phyloP scores from a whole-genome alignment of 1,140 invertebrate species.

The Plutomurus gul region DNA sequence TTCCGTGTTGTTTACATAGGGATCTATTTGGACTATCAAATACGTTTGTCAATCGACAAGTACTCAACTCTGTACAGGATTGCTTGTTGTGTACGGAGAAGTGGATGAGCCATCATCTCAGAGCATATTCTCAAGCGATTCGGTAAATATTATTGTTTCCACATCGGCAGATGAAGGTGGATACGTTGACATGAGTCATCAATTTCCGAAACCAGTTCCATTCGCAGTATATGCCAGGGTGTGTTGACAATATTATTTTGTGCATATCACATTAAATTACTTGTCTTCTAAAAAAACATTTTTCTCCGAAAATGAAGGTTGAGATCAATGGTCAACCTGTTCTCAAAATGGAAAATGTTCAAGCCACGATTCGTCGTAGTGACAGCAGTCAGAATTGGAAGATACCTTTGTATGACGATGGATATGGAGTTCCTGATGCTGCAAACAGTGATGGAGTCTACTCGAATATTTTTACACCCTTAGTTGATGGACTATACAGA shows the following conservation, averaged over 20 bases:
- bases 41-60: background rate
- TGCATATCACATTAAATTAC: too few species aligned
- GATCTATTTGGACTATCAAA: background rate
- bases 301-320: too few species aligned
- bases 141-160: background rate
- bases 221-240: constrained; percentile 44
- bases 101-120: background rate
- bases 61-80: background rate
- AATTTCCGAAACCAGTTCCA: background rate
- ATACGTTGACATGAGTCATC: constrained; percentile 38
- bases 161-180: constrained; percentile 38
- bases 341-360: background rate
- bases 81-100: background rate
- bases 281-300: too few species aligned
- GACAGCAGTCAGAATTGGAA: background rate
- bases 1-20: background rate
- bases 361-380: background rate
- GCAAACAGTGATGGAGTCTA: constrained; percentile 38
- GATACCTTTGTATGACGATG: constrained; percentile 37
- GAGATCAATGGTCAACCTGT: background rate
- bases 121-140: background rate
- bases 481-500: constrained; percentile 26
- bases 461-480: constrained; percentile 31
- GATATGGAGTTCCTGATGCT: constrained; percentile 28
- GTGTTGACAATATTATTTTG: background rate